Conservation (phyloP, 1,140 invertebrate species). For the Apis mellifera region Amel_HAv3.1 CM009939.2:3802001-3802500, state of each 20-base stretch:
- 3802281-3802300: neutral
- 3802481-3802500: no score
- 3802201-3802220: neutral
- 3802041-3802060: neutral
- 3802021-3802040: no score
- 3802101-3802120: neutral
- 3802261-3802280: constrained; percentile 7
- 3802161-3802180: constrained; percentile 7
- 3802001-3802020: no score
- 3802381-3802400: neutral
- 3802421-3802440: neutral
- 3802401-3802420: neutral
- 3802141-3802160: neutral
- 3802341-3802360: neutral
- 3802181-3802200: constrained; percentile 4
- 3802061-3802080: neutral
- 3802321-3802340: neutral
- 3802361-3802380: neutral
- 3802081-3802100: neutral
- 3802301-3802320: neutral
- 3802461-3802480: no score
- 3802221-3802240: constrained; percentile 1
- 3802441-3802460: neutral
- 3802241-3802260: neutral
- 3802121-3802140: neutral